Percentiles rank a stretch among this genome's conserved stretches.
These are phyloP conservation scores for Tinea pellionella DNA, from an alignment of 2,888 invertebrate species.

Conservation along the genomic window DNA sequence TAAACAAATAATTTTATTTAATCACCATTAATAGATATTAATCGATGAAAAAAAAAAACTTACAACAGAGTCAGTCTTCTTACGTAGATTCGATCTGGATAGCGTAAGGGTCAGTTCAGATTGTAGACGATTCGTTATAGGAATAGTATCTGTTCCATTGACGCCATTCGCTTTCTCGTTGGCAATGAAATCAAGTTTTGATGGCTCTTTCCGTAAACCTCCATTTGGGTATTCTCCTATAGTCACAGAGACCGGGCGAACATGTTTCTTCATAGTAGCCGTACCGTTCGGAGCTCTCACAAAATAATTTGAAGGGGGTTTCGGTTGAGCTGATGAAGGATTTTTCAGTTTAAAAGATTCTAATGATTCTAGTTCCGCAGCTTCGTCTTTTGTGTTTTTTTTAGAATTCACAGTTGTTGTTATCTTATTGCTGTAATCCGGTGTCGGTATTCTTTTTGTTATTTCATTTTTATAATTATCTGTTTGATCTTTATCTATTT, in stretches of 20 bases:
- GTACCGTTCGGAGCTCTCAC: slow-evolving; percentile 66
- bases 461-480: slow-evolving; percentile 28
- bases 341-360: slow-evolving; percentile 80
- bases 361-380: slow-evolving; percentile 80
- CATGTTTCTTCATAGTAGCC: slow-evolving; percentile 68
- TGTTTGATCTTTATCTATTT: slow-evolving; percentile 15
- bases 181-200: slow-evolving; percentile 77
- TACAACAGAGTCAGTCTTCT: slow-evolving; percentile 76
- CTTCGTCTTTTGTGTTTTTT: slow-evolving; percentile 50
- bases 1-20: not conserved
- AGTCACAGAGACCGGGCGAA: slow-evolving; percentile 74
- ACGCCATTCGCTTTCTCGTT: slow-evolving; percentile 51
- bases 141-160: slow-evolving; percentile 48
- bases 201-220: slow-evolving; percentile 70
- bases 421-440: slow-evolving; percentile 38
- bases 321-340: slow-evolving; percentile 70
- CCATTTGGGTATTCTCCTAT: slow-evolving; percentile 76
- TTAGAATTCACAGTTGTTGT: slow-evolving; percentile 27
- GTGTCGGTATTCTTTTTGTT: slow-evolving; percentile 47
- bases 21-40: not conserved
- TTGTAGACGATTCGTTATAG: slow-evolving; percentile 75
- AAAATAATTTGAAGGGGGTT: slow-evolving; percentile 78
- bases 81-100: slow-evolving; percentile 80
- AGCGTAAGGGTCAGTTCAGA: slow-evolving; percentile 80
- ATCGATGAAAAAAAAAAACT: not conserved